Conservation (phyloP, 2,888 invertebrate genomes). For the Drosophila parthenogenetica region DNA sequence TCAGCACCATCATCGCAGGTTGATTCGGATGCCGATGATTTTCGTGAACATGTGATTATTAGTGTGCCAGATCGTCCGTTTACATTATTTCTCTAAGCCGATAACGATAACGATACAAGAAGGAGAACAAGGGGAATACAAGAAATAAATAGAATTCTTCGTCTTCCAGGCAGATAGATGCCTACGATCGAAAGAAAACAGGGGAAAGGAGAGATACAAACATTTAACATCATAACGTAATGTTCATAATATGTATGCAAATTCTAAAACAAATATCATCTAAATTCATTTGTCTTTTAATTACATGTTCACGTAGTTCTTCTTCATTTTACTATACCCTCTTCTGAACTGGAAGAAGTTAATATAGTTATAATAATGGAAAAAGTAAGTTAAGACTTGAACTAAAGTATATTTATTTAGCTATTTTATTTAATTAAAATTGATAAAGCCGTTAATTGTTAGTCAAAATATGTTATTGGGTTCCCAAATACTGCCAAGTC, state of each 20-base stretch:
- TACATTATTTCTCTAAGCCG: slow-evolving; percentile 3
- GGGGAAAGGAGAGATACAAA: neutral
- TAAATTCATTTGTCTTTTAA: slow-evolving; percentile 44
- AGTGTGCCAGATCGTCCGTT: slow-evolving; percentile 33
- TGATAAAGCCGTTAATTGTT: too few relatives aligned
- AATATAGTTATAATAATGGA: too few relatives aligned
- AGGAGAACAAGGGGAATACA: neutral
- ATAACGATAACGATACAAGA: neutral
- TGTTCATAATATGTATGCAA: slow-evolving; percentile 11
- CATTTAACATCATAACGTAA: neutral
- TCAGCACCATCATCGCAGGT: neutral
- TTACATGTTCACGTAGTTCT: slow-evolving; percentile 5
- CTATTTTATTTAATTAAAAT: too few relatives aligned
- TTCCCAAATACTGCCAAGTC: too few relatives aligned
- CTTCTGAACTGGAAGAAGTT: too few relatives aligned
- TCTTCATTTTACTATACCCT: neutral
- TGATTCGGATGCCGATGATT: slow-evolving; percentile 10
- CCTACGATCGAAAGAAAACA: neutral
- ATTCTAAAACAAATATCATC: slow-evolving; percentile 9
- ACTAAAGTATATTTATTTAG: too few relatives aligned
- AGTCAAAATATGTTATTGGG: too few relatives aligned
- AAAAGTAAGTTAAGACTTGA: too few relatives aligned
- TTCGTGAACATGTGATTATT: slow-evolving; percentile 23
- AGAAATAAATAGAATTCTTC: neutral
- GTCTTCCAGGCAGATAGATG: slow-evolving; percentile 1